Conservation (phyloP, 1,140 invertebrate species). For the Caligus rogercresseyi region DNA sequence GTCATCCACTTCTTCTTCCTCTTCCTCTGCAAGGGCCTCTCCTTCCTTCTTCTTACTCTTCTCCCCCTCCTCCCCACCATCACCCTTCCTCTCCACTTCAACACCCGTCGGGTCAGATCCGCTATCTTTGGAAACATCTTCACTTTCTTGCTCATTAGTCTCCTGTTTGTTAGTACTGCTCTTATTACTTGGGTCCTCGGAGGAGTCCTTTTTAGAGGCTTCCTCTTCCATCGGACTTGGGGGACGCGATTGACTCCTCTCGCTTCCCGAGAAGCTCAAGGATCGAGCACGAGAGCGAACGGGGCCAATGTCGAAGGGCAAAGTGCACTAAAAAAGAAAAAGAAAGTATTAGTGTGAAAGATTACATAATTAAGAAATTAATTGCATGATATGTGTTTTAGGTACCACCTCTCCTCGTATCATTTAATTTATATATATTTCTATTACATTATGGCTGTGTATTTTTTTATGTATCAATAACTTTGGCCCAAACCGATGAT, state of each 20-base stretch:
- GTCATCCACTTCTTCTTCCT: constrained; percentile 14
- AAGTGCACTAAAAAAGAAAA: constrained; percentile 10
- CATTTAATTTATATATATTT: no score
- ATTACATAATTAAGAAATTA: no score
- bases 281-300: not conserved
- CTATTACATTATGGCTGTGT: no score
- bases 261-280: constrained; percentile 25
- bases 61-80: constrained; percentile 20
- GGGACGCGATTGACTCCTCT: constrained; percentile 21
- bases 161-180: no score
- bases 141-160: not conserved
- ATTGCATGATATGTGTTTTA: no score
- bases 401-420: no score
- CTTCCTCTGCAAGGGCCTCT: constrained; percentile 11
- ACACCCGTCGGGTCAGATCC: not conserved
- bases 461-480: no score
- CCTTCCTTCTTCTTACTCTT: constrained; percentile 21
- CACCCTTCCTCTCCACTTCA: not conserved
- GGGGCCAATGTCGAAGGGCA: constrained; percentile 14
- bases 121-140: not conserved
- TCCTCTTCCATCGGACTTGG: constrained; percentile 16
- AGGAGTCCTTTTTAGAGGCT: not conserved
- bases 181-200: no score
- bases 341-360: constrained; percentile 2
- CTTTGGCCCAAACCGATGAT: no score